Evolutionary conservation across 1,140 invertebrate species (phyloP), one percentile per base, ranked within the genome.

Genomic region (Drosophila elegans): DNA sequence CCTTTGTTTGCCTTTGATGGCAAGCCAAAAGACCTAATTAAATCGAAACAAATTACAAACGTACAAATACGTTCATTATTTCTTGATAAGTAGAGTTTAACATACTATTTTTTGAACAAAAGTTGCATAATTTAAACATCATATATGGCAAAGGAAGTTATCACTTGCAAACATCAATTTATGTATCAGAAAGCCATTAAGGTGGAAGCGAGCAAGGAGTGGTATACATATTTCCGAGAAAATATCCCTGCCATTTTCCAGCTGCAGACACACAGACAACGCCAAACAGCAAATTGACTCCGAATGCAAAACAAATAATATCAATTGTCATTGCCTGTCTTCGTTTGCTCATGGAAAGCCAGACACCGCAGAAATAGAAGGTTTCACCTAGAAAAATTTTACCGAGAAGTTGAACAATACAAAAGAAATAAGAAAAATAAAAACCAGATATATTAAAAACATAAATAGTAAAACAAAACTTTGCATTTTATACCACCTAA

Each of bases 241-340:
- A 16, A n/a, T 21, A 21, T 49, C 29, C 9, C 10, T 56, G 45
- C 12, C 55, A 42, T 45, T 68, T 45, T 54, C 46, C 42, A 68
- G 44, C 56, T 78, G 45, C 74, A 45, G 52, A 4, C 42, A 39
- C 11, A 42, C 44, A 29, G 45, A 46, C 55, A 45, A 53, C 44
- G 41, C 44, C 46, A 63, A 68, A 67, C 72, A 82, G 75, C 63
- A 64, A 66, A 85, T 84, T 76, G 82, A 61, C 76, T 46, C 16
- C 34, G 53, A 68, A 67, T 38, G 76, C 75, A 73, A 89, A 78
- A 90, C 85, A 88, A 89, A 83, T 77, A 84, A 80, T 89, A 89
- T 89, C 80, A 89, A 89, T 89, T 89, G 84, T 84, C 77, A 80
- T 80, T 46, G 56, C 27, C 46, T 39, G 55, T 48, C 71, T 71